Base-by-base conservation (phyloP, 1,140 invertebrate species). In the Drosophila serrata region DNA sequence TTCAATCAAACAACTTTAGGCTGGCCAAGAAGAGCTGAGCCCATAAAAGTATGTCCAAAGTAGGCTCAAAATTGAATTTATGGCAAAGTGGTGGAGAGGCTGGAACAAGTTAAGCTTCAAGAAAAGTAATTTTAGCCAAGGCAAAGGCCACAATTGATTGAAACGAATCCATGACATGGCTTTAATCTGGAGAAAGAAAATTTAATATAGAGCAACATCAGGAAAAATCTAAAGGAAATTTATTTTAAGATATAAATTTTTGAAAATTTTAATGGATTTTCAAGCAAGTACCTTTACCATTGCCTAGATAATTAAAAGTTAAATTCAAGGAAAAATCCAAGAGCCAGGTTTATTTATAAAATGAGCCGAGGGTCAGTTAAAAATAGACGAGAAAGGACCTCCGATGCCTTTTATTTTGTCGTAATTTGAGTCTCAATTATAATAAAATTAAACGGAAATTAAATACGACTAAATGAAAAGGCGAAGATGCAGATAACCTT, bases 1-100 rank as follows among this genome's bases (percentile, higher is more conserved):
- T 62, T 74, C 70, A 74, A 74, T 74, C 68, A 74, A 74, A 73
- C 57, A 62, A 74, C 56, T 74, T 61, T 55, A 19, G 61, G 61
- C 65, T 43, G 65, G 22, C 62, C 61, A 11, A 67, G 37, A 29
- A 43, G 61, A 69, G 35, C 68, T 58, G 68, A 72, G 68, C 68
- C 68, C 65, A 74, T 74, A 74, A 62, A 74, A 74, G 70, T 74
- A 53, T 31, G 69, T 39, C 46, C 19, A 46, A 74, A 74, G 70
- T 62, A 74, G 70, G 48, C 57, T 74, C 37, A 74, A 74, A 74
- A 74, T 74, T 74, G 45, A 74, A 74, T 74, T 74, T 74, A 73
- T 73, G 43, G 59, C 37, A 35, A 8, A 43, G n/a, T 48, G 27
- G 22, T 4, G 27, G 29, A 19, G 42, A 24, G 60, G 22, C 33